Evolutionary conservation across 2,888 invertebrate species (phyloP).

Genomic region (Dasypogon diadema): DNA sequence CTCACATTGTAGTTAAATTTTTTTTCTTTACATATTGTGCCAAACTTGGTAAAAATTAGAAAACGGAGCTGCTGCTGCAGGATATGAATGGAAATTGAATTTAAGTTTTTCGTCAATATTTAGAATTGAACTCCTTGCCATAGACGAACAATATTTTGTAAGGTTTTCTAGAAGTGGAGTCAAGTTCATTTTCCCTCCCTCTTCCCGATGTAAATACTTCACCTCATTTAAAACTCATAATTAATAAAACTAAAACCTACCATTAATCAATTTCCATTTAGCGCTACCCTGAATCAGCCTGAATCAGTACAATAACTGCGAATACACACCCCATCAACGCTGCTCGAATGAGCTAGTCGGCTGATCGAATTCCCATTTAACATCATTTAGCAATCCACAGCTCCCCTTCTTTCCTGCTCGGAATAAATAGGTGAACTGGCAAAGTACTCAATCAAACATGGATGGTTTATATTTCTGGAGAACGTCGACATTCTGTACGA

Average conservation of each 20-base stretch:
- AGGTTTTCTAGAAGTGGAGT: too few species aligned
- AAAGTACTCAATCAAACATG: conserved; percentile 51
- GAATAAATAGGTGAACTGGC: conserved; percentile 18
- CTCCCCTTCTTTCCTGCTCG: neutral
- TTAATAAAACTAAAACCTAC: conserved; percentile 49
- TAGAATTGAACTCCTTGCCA: too few species aligned
- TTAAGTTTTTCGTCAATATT: too few species aligned
- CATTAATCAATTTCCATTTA: conserved; percentile 53
- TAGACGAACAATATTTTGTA: too few species aligned
- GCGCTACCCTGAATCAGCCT: neutral
- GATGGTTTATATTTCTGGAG: conserved; percentile 42
- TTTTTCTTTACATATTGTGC: too few species aligned
- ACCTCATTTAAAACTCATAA: conserved; percentile 38
- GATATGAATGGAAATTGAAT: too few species aligned
- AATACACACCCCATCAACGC: conserved; percentile 30
- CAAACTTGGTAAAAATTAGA: too few species aligned
- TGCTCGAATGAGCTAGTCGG: conserved; percentile 25
- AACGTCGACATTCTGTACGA: conserved; percentile 10
- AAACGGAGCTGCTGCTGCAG: too few species aligned
- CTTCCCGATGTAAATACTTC: neutral
- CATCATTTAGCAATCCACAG: conserved; percentile 46
- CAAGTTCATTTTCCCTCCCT: too few species aligned
- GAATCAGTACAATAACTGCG: conserved; percentile 8
- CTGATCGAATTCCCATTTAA: conserved; percentile 52
- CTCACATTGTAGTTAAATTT: too few species aligned